phyloP scores from a whole-genome alignment of 2,888 invertebrate species.

The Eupithecia abbreviata region DNA sequence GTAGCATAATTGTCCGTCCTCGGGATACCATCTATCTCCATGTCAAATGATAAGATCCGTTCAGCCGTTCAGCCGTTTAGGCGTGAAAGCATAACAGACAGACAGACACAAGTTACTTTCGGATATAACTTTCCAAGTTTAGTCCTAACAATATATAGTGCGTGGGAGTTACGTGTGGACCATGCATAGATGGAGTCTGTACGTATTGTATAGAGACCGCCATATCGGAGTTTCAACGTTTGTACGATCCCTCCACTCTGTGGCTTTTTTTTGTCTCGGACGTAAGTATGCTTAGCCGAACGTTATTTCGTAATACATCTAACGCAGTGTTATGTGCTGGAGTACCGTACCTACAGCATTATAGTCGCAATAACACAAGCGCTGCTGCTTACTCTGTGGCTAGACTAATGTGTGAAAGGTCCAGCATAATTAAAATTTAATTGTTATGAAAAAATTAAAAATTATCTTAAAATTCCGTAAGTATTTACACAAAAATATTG shows the following conservation, averaged over 20 bases:
- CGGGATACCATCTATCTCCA: no score
- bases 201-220: background rate
- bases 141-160: background rate
- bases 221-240: background rate
- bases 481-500: no score
- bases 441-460: no score
- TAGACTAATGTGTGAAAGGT: background rate
- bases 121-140: background rate
- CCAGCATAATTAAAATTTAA: background rate
- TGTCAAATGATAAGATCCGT: no score
- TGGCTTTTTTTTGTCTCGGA: background rate
- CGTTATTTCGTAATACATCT: background rate
- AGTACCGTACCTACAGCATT: background rate
- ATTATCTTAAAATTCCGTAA: no score
- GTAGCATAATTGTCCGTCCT: no score
- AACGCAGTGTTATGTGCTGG: background rate
- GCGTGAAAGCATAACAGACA: no score
- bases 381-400: background rate
- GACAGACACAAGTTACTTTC: no score
- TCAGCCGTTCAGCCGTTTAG: no score
- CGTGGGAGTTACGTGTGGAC: background rate
- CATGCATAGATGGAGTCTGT: background rate
- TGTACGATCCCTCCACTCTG: background rate
- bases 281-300: background rate
- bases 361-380: background rate